Evolutionary conservation across 2,797 vertebrate species (phyloP), one percentile per base, ranked within the genome.

Genomic region (Myotis daubentonii): DNA sequence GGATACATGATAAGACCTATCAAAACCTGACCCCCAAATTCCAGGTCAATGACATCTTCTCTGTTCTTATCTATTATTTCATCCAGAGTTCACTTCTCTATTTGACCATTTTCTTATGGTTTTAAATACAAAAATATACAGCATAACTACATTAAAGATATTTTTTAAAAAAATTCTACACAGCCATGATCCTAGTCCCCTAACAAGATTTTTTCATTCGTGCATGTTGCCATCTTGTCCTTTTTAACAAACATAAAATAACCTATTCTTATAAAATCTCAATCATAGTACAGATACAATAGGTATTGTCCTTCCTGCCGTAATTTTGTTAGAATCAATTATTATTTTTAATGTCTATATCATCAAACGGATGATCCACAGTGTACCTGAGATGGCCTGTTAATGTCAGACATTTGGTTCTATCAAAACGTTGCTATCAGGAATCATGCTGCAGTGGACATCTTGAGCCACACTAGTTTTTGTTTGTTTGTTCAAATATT

Each of bases 141-240:
- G 10, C 38, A 68, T 87, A 47, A 76, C 19, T 71, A 93, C 30
- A 85, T 49, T 95, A 36, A 94, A 95, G 8, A 60, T 80, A 41
- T 66, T 62, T 94, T 87, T 60, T 0, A 4, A 36, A 4, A 36
- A 80, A 83, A 57, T 66, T 41, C 68, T 80, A 81, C 62, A 38
- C 7, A 51, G 20, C 36, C 53, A 13, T 15, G 23, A 76, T 55
- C 47, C 41, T n/a, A 49, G 53, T 55, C 41, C 25, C 75, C 33
- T 51, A 55, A 79, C 8, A 51, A 7, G 30, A 72, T 23, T 28
- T 66, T 94, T 85, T 55, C 22, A 76, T 86, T 47, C n/a, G 41
- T 41, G n/a, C 33, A 9, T 8, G 49, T 12, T 75, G 13, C 28
- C 5, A 8, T 71, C 57, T 71, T 38, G 30, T 68, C 19, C 28